phyloP scores from a whole-genome alignment of 2,888 invertebrate species.

The Aphodius granarius region DNA sequence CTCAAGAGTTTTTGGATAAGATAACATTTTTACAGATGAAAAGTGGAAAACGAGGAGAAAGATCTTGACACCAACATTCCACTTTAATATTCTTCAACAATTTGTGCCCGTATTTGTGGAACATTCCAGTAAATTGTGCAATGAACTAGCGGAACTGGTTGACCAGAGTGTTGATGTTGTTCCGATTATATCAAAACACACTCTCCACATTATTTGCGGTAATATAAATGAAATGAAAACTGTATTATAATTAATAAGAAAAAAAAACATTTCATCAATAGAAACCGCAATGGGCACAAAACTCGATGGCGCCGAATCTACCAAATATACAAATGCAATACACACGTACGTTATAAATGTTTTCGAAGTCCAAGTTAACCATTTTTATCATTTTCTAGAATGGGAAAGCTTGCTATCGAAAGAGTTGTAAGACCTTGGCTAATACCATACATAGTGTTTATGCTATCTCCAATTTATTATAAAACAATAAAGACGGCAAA shows the following conservation, averaged over 20 bases:
- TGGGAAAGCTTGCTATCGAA: no score
- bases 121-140: conserved; percentile 49
- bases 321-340: no score
- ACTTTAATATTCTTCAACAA: conserved; percentile 62
- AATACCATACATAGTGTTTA: no score
- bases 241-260: no score
- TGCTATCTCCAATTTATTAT: conserved; percentile 53
- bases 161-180: conserved; percentile 55
- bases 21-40: conserved; percentile 35
- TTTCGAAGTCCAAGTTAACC: no score
- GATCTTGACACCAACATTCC: conserved; percentile 67
- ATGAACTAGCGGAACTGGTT: conserved; percentile 41
- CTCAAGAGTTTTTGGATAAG: not conserved
- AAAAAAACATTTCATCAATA: no score
- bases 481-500: not conserved
- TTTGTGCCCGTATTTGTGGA: conserved; percentile 52
- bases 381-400: no score
- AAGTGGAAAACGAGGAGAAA: conserved; percentile 66
- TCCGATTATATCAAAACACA: conserved; percentile 55
- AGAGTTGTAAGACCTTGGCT: no score
- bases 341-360: no score
- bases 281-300: no score
- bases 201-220: conserved; percentile 25
- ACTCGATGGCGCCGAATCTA: no score
- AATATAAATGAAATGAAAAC: not conserved